Conservation (phyloP, 2,888 invertebrate species). For the Epiblema foenella region DNA sequence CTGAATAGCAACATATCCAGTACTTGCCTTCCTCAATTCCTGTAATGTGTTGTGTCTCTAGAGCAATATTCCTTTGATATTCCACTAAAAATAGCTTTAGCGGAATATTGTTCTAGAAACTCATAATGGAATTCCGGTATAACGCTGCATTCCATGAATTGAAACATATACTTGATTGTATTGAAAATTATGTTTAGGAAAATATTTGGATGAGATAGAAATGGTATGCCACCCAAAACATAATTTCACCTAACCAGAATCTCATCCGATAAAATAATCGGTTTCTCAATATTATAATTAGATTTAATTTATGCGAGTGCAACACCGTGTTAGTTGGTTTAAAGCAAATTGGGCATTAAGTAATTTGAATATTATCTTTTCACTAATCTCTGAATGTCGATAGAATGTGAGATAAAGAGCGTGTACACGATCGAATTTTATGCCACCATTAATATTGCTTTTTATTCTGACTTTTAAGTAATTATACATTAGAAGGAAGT, state of each 20-base stretch:
- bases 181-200: no score
- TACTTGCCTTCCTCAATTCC: no score
- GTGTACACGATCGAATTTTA: conserved; percentile 17
- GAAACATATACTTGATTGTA: no score
- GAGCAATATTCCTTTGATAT: no score
- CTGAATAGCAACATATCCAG: no score
- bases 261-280: conserved; percentile 2
- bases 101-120: no score
- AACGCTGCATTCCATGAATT: no score
- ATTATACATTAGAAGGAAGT: background rate
- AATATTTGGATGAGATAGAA: no score
- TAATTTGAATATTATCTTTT: conserved; percentile 38
- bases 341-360: conserved; percentile 27
- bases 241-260: background rate
- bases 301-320: conserved; percentile 21
- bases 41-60: no score
- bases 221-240: no score
- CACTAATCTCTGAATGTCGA: conserved; percentile 31
- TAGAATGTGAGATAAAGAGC: conserved; percentile 24
- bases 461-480: background rate
- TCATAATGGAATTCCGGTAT: no score
- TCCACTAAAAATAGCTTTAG: no score
- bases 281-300: conserved; percentile 19
- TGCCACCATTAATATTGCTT: background rate
- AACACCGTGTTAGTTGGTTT: conserved; percentile 25